Evolutionary conservation across 1,140 invertebrate genomes (phyloP).

Genomic region (Drosophila burlai): DNA sequence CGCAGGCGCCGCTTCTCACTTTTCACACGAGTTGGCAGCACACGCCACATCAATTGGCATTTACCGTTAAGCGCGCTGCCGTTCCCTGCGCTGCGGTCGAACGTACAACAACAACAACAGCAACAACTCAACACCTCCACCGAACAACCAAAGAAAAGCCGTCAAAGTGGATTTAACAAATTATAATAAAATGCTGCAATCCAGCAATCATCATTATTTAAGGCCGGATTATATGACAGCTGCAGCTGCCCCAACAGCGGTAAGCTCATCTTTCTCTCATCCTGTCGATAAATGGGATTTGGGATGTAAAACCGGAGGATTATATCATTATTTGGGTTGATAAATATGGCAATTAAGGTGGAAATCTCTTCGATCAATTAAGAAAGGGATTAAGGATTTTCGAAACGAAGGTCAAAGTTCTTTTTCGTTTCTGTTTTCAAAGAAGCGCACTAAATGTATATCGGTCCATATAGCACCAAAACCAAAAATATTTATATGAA

Average conservation of each 20-base stretch:
- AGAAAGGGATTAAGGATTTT: background rate
- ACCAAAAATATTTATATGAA: background rate
- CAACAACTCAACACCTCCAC: constrained; percentile 47
- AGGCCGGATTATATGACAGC: constrained; percentile 96
- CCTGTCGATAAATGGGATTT: constrained; percentile 4
- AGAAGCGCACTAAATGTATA: background rate
- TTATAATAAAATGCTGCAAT: constrained; percentile 91
- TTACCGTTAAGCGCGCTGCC: constrained; percentile 55
- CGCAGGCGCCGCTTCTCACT: constrained; percentile 78
- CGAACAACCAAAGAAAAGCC: constrained; percentile 75
- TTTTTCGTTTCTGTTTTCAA: background rate
- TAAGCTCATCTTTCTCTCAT: constrained; percentile 86
- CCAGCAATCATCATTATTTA: constrained; percentile 93
- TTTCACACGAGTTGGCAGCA: constrained; percentile 75
- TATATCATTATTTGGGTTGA: background rate
- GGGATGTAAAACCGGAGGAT: background rate
- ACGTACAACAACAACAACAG: constrained; percentile 1
- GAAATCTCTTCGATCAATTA: background rate
- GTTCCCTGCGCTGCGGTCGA: constrained; percentile 34
- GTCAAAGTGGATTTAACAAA: constrained; percentile 85
- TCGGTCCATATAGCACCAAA: background rate
- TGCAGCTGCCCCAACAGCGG: constrained; percentile 92
- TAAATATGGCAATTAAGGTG: background rate
- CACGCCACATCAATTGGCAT: constrained; percentile 59
- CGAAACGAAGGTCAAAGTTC: background rate